These are phyloP conservation scores for Yponomeuta sedellus DNA, from an alignment of 2,888 invertebrate species.

Conservation along the genomic window DNA sequence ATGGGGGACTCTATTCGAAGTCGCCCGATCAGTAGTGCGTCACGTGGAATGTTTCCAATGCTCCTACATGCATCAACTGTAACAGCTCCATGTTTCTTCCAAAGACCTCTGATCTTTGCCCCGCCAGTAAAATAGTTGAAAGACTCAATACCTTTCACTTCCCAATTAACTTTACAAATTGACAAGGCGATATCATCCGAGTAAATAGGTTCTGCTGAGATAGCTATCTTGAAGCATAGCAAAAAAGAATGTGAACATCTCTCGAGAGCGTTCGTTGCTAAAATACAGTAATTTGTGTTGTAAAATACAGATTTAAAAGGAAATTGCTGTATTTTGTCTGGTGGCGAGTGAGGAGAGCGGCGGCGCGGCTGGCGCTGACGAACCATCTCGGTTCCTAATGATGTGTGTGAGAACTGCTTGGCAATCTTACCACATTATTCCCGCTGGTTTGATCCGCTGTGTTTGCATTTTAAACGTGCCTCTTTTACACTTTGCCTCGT, in stretches of 20 bases:
- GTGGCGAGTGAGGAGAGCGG: background rate
- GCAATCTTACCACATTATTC: slow-evolving; percentile 18
- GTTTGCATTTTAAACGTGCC: slow-evolving; percentile 22
- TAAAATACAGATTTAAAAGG: background rate
- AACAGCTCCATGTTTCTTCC: slow-evolving; percentile 14
- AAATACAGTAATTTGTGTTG: slow-evolving; percentile 12
- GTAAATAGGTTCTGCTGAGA: slow-evolving; percentile 2
- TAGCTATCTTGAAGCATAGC: slow-evolving; percentile 1
- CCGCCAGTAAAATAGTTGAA: background rate
- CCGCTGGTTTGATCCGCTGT: slow-evolving; percentile 18
- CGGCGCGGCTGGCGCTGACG: slow-evolving; percentile 5
- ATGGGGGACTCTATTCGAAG: slow-evolving; percentile 25
- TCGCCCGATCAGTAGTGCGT: slow-evolving; percentile 33
- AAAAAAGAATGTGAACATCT: background rate
- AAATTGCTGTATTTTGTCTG: slow-evolving; percentile 12
- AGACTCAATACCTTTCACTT: background rate
- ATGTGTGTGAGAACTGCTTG: slow-evolving; percentile 20
- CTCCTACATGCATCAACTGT: slow-evolving; percentile 27
- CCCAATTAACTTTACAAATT: slow-evolving; percentile 6
- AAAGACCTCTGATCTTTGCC: slow-evolving; percentile 13
- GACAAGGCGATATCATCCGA: background rate
- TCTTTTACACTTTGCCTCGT: background rate
- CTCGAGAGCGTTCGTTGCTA: background rate
- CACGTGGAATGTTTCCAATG: slow-evolving; percentile 30
- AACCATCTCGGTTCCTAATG: slow-evolving; percentile 21